These are phyloP conservation scores for Megalonaias nervosa DNA, from an alignment of 1,140 invertebrate species.

Conservation along the genomic window DNA sequence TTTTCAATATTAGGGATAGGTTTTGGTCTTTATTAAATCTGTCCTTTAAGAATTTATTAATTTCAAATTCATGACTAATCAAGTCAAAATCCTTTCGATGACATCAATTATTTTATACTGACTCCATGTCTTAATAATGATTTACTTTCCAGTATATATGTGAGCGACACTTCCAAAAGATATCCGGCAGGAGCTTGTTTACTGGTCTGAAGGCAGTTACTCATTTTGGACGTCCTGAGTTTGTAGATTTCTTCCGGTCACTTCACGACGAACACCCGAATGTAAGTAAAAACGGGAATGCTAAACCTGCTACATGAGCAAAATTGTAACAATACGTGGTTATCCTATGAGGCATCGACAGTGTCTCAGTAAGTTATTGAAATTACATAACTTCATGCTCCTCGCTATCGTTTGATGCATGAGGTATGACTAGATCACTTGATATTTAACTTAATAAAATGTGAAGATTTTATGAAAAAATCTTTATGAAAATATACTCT, in stretches of 20 bases:
- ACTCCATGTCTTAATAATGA: too few relatives aligned
- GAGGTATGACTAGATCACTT: too few relatives aligned
- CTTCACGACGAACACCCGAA: conserved; percentile 98
- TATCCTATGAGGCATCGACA: too few relatives aligned
- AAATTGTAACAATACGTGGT: too few relatives aligned
- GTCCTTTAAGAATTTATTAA: neutral
- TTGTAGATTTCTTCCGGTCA: conserved; percentile 97
- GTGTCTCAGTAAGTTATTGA: too few relatives aligned
- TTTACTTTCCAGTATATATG: conserved; percentile 99
- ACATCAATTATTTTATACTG: neutral
- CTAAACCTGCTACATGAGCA: too few relatives aligned
- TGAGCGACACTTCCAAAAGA: conserved; percentile 98
- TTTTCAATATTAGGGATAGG: neutral
- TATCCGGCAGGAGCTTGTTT: conserved; percentile 96
- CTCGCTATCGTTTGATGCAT: too few relatives aligned
- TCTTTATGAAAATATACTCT: too few relatives aligned
- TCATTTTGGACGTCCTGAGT: conserved; percentile 98
- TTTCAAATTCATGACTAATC: neutral
- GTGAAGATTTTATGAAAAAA: too few relatives aligned
- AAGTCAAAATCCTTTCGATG: neutral
- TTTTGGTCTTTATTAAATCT: neutral
- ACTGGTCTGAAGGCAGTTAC: conserved; percentile 95
- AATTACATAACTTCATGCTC: too few relatives aligned
- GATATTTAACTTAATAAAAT: too few relatives aligned
- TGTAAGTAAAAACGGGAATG: conserved; percentile 73